Evolutionary conservation across 2,797 vertebrate species (phyloP), one percentile per base, ranked within the genome.

Genomic region (Characodon lateralis): DNA sequence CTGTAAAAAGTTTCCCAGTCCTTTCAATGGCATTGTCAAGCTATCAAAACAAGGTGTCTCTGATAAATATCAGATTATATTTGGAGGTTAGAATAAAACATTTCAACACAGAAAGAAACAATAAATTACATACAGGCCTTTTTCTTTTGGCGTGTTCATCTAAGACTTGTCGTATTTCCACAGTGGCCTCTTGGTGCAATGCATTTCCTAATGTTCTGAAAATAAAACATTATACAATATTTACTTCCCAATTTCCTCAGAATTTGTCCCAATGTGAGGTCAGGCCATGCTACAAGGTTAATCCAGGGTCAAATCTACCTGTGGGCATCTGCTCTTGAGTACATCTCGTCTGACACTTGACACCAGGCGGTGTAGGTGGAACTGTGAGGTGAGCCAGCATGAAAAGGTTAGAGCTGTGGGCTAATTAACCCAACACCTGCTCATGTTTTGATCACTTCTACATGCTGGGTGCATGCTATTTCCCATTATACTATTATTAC

Each of bases 341-440:
- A 96, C 96, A 96, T 95, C 92, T 96, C 96, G 81, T 97, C 95
- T 2, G 96, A 97, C 86, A 96, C 92, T 84, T 97, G 96, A 84
- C 95, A 93, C 95, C 96, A 98, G 53, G 94, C 94, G 13, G 88
- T 94, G 90, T 95, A 95, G 85, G 96, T 96, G 80, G 94, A 96
- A 83, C 95, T 97, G 89, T 87, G 93, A 81, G 71, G 76, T 84
- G 81, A 88, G 68, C 76, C 83, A 84, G 84, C 76, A 86, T 74
- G 83, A 85, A 89, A 91, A 91, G 85, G 86, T 93, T 88, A 91
- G 85, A 77, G 84, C 76, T 86, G 83, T 80, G 73, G 81, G 83
- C 76, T 88, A 73, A 87, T 80, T 79, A 84, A 56, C 48, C 66
- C 18, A 74, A 83, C 83, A 88, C 83, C 83, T 75, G 81, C 76